A percentile compares a stretch with the other conserved stretches of the same genome.
Evolutionary conservation across 1,140 invertebrate genomes (phyloP).

Genomic region (Psilanteris sp.): DNA sequence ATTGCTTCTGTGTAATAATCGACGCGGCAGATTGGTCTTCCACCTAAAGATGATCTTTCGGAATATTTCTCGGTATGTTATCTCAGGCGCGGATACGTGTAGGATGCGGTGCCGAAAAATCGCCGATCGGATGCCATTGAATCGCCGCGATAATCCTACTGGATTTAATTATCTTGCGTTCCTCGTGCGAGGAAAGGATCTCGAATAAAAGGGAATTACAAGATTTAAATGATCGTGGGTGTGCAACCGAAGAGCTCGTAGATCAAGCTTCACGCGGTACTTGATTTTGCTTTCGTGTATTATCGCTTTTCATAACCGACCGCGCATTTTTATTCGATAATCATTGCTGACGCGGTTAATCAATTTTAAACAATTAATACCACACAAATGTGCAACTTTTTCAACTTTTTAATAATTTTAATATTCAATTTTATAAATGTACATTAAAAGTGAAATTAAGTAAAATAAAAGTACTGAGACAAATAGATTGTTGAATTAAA

Average conservation of each 20-base stretch:
- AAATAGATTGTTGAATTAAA: no score
- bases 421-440: no score
- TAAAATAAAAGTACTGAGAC: no score
- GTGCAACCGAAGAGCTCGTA: constrained; percentile 48
- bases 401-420: no score
- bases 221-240: constrained; percentile 62
- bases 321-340: constrained; percentile 43
- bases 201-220: constrained; percentile 61
- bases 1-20: constrained; percentile 53
- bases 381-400: no score
- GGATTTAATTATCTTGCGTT: constrained; percentile 61
- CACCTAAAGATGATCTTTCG: constrained; percentile 29
- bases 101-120: constrained; percentile 47
- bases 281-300: constrained; percentile 52
- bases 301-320: constrained; percentile 60
- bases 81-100: constrained; percentile 28
- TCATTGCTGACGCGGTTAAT: background rate
- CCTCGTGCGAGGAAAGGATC: constrained; percentile 45
- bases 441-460: no score
- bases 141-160: constrained; percentile 60
- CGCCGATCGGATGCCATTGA: constrained; percentile 40
- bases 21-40: constrained; percentile 32
- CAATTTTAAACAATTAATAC: no score
- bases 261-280: constrained; percentile 59
- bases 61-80: constrained; percentile 48